Evolutionary conservation across 1,140 invertebrate species (phyloP).

Genomic region (Trachymyrmex septentrionalis): DNA sequence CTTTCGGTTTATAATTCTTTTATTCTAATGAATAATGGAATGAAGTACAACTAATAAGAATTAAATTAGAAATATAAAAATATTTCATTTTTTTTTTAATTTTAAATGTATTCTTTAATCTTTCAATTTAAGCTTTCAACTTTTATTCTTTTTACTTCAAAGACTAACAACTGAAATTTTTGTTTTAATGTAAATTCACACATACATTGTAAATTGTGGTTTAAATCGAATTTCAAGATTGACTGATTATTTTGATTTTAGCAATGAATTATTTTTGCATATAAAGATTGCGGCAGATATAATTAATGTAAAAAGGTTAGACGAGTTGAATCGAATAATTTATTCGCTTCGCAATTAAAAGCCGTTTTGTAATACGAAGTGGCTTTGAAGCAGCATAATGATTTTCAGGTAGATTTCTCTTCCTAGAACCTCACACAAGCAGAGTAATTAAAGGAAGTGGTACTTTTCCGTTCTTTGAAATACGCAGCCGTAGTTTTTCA

Average conservation of each 20-base stretch:
- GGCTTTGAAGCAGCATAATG: slow-evolving; percentile 57
- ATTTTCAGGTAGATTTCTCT: slow-evolving; percentile 50
- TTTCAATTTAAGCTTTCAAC: neutral
- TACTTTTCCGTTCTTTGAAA: slow-evolving; percentile 62
- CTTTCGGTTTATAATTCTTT: neutral
- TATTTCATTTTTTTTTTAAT: neutral
- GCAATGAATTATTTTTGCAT: slow-evolving; percentile 12
- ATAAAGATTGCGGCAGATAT: slow-evolving; percentile 11
- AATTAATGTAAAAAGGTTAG: slow-evolving; percentile 31
- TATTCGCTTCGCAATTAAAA: slow-evolving; percentile 54
- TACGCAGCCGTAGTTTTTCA: slow-evolving; percentile 53
- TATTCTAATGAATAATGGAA: neutral
- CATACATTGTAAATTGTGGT: neutral
- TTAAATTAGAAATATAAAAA: neutral
- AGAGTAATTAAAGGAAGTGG: slow-evolving; percentile 62
- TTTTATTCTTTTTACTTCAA: neutral
- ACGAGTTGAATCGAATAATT: slow-evolving; percentile 45
- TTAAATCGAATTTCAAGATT: neutral
- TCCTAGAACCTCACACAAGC: slow-evolving; percentile 53
- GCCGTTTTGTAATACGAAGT: slow-evolving; percentile 45
- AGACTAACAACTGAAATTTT: neutral
- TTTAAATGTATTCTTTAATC: too few species aligned
- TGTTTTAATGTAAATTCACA: neutral
- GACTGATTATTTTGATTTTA: slow-evolving; percentile 3
- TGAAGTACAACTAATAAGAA: neutral